A percentile compares a stretch with the other conserved stretches of the same genome.
Evolutionary conservation across 2,113 vertebrate species (phyloP).

Genomic region (Platichthys flesus): DNA sequence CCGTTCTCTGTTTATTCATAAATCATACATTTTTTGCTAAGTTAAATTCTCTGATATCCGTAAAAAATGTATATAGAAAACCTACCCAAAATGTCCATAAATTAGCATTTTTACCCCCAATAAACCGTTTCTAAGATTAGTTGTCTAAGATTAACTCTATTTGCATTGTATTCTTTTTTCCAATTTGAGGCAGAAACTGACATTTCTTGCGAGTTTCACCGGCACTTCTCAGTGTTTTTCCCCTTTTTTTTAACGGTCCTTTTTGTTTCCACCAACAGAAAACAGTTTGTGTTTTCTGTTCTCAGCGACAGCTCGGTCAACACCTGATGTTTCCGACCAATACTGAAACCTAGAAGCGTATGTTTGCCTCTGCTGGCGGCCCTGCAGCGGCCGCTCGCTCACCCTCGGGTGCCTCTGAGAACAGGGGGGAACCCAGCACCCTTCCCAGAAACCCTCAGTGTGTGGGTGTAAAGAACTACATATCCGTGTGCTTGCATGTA

Average conservation of each 20-base stretch:
- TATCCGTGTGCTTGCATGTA: background rate
- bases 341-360: constrained; percentile 73
- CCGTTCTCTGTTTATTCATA: no score
- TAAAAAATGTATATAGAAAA: no score
- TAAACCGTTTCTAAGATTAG: no score
- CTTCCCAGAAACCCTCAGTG: constrained; percentile 70
- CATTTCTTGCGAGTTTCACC: constrained; percentile 53
- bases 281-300: constrained; percentile 60
- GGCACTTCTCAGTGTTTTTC: constrained; percentile 45
- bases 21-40: no score
- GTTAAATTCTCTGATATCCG: no score
- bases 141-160: background rate
- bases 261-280: constrained; percentile 69
- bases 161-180: background rate
- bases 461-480: constrained; percentile 47
- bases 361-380: constrained; percentile 35
- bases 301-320: constrained; percentile 52
- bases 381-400: constrained; percentile 44
- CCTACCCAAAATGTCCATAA: no score
- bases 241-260: constrained; percentile 59
- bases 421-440: constrained; percentile 57
- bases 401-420: constrained; percentile 58
- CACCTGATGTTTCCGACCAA: constrained; percentile 65
- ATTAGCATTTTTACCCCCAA: no score
- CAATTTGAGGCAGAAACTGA: constrained; percentile 4